Percentiles rank a stretch among this genome's conserved stretches.
Evolutionary conservation across 2,797 vertebrate genomes (phyloP).

Genomic region (Lepus oiostolus): DNA sequence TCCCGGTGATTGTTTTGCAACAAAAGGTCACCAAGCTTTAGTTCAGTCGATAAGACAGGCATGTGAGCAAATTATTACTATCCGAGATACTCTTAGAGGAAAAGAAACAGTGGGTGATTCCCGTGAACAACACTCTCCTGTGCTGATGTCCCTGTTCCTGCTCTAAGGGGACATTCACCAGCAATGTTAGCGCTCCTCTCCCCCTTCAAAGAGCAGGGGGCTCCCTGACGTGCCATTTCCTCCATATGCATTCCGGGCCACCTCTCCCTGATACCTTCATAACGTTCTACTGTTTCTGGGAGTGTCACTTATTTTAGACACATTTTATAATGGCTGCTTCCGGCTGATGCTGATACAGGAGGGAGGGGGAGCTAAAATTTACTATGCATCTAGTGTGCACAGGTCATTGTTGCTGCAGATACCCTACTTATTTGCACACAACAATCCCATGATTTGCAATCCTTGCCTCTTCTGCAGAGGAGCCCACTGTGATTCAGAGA

Average conservation of each 20-base stretch:
- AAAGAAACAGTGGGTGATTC: not conserved
- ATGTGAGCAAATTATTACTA: not conserved
- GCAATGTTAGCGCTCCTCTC: not conserved
- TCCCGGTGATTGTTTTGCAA: not conserved
- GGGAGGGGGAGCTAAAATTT: not conserved
- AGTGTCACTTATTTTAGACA: not conserved
- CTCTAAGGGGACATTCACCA: not conserved
- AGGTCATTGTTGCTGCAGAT: not conserved
- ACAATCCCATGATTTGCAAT: not conserved
- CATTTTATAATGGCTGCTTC: not conserved
- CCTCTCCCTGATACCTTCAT: not conserved
- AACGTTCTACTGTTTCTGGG: not conserved
- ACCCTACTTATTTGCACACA: not conserved
- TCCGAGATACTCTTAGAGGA: not conserved
- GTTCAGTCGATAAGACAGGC: not conserved
- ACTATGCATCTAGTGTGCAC: not conserved
- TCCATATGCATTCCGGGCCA: not conserved
- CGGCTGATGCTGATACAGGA: not conserved
- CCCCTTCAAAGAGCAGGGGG: not conserved
- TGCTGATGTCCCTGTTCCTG: not conserved
- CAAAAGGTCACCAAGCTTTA: not conserved
- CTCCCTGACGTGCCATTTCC: not conserved
- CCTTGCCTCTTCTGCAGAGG: not conserved
- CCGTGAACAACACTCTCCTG: not conserved
- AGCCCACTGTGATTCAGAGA: not conserved